Evolutionary conservation across 2,113 vertebrate genomes (phyloP).

Genomic region (Sphaerodactylus townsendi): DNA sequence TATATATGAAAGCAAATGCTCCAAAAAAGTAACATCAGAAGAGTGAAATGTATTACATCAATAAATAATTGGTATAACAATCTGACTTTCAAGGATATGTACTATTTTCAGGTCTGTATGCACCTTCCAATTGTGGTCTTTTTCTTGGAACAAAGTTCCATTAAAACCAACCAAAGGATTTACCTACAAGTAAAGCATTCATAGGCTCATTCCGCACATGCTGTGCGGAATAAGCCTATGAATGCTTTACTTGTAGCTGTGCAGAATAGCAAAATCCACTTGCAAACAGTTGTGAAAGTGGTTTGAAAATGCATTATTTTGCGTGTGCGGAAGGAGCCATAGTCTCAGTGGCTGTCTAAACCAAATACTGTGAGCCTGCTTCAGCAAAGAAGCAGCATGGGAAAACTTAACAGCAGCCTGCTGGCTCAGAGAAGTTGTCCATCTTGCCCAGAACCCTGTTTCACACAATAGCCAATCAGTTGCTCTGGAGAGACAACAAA

Average conservation of each 20-base stretch:
- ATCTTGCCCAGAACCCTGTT: too few relatives aligned
- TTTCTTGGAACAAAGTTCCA: not conserved
- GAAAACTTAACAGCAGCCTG: not conserved
- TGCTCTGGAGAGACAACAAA: too few relatives aligned
- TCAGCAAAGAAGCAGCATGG: not conserved
- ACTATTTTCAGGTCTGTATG: not conserved
- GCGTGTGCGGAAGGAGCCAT: too few relatives aligned
- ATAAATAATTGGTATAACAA: not conserved
- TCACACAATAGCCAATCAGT: too few relatives aligned
- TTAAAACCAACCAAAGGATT: not conserved
- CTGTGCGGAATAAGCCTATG: too few relatives aligned
- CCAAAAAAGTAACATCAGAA: not conserved
- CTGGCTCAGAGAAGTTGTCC: not conserved
- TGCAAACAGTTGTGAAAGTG: too few relatives aligned
- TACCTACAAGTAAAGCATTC: not conserved
- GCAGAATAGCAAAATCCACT: too few relatives aligned
- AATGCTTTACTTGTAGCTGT: too few relatives aligned
- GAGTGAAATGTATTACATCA: not conserved
- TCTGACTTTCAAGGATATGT: not conserved
- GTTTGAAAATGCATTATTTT: too few relatives aligned
- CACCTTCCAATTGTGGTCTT: not conserved
- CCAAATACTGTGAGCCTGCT: not conserved
- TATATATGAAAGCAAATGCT: not conserved
- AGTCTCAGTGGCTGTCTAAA: not conserved
- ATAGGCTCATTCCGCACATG: too few relatives aligned